Conservation (phyloP, 2,113 vertebrate genomes). For the Amblyopsis rosae region DNA sequence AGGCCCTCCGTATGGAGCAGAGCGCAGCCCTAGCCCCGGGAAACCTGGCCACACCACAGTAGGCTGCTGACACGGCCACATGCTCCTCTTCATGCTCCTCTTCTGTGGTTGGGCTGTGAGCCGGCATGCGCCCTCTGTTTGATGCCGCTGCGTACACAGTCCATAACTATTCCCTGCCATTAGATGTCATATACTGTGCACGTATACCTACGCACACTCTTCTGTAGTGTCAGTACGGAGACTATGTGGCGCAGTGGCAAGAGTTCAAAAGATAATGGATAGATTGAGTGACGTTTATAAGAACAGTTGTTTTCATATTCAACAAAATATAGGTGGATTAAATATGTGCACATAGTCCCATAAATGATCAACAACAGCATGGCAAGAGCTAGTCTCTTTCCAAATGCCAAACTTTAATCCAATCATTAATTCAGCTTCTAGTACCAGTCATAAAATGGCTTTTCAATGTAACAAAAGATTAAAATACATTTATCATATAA, state of each 20-base stretch:
- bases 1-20: constrained; percentile 89
- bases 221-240: no score
- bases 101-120: constrained; percentile 59
- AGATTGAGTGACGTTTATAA: constrained; percentile 10
- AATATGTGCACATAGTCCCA: constrained; percentile 60
- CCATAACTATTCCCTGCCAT: constrained; percentile 48
- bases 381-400: constrained; percentile 58
- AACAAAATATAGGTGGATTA: constrained; percentile 60
- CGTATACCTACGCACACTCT: not conserved
- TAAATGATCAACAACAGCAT: constrained; percentile 65
- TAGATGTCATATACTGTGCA: constrained; percentile 23
- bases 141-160: constrained; percentile 50
- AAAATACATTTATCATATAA: constrained; percentile 82
- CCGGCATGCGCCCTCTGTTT: constrained; percentile 33
- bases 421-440: constrained; percentile 78
- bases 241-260: no score
- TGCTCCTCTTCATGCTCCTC: constrained; percentile 79
- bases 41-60: constrained; percentile 75
- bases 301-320: constrained; percentile 55
- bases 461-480: constrained; percentile 79
- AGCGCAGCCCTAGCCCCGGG: constrained; percentile 75
- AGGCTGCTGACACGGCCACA: constrained; percentile 82
- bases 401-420: constrained; percentile 75
- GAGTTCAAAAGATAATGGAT: no score
- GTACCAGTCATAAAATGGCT: constrained; percentile 72